Conservation (phyloP, 1,140 invertebrate genomes). For the Ostrea denselamellosa region DNA sequence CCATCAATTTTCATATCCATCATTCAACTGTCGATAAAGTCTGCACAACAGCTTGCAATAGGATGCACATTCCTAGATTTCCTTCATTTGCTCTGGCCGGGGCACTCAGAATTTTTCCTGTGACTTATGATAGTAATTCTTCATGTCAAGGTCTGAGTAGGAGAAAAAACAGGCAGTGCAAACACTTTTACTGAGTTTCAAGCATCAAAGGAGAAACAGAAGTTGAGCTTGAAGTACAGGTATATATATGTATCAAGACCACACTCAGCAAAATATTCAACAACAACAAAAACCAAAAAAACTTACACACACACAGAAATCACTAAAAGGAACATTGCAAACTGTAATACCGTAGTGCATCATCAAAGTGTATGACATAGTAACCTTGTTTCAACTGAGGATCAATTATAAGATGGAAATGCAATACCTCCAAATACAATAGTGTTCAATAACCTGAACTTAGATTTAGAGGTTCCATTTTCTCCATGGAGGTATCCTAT, state of each 20-base stretch:
- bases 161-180: constrained; percentile 1
- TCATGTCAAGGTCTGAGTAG: not conserved
- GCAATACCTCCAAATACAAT: not conserved
- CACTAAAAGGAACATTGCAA: too few relatives aligned
- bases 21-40: constrained; percentile 11
- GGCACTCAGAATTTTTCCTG: not conserved
- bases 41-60: not conserved
- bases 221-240: not conserved
- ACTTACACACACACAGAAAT: too few relatives aligned
- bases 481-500: not conserved
- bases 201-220: not conserved
- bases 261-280: too few relatives aligned
- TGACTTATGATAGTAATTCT: constrained; percentile 36
- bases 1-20: constrained; percentile 16
- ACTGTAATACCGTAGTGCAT: not conserved
- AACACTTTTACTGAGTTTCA: not conserved
- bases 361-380: not conserved
- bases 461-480: not conserved
- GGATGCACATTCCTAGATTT: constrained; percentile 15
- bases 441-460: not conserved
- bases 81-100: not conserved
- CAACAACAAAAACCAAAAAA: too few relatives aligned
- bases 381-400: not conserved
- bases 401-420: not conserved
- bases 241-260: too few relatives aligned